Evolutionary conservation across 2,888 invertebrate species (phyloP).

Genomic region (Dendrolimus pini): DNA sequence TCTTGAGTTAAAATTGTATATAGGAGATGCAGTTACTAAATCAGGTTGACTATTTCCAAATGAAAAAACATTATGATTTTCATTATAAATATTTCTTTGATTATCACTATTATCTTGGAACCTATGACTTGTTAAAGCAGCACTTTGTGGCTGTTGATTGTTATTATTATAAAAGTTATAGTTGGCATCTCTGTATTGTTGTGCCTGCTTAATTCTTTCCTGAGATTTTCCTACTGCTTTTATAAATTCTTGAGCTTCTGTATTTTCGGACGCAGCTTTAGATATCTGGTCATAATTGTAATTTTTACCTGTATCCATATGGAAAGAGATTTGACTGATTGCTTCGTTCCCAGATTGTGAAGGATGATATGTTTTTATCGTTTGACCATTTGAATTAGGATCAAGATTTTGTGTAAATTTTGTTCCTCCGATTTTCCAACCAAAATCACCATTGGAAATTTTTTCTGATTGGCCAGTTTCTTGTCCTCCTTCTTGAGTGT

Average conservation of each 20-base stretch:
- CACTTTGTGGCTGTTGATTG: constrained; percentile 14
- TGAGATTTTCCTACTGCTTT: constrained; percentile 64
- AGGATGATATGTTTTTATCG: constrained; percentile 7
- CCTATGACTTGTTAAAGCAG: constrained; percentile 11
- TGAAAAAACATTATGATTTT: constrained; percentile 30
- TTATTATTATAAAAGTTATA: constrained; percentile 25
- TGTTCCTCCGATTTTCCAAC: constrained; percentile 64
- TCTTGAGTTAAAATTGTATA: constrained; percentile 37
- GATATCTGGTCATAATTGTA: constrained; percentile 46
- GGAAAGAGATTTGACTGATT: constrained; percentile 57
- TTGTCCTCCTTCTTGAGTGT: constrained; percentile 45
- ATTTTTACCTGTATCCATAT: constrained; percentile 53
- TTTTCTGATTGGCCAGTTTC: constrained; percentile 42
- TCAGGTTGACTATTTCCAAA: constrained; percentile 42
- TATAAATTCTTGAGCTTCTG: constrained; percentile 58
- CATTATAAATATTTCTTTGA: constrained; percentile 37
- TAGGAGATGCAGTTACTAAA: constrained; percentile 51
- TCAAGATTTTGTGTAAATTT: constrained; percentile 18
- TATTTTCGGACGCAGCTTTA: constrained; percentile 47
- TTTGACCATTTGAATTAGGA: not conserved
- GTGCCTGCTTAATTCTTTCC: constrained; percentile 54
- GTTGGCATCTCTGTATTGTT: constrained; percentile 30
- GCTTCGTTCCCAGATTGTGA: constrained; percentile 40
- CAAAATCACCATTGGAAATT: constrained; percentile 67
- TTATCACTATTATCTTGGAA: constrained; percentile 37